These are phyloP conservation scores for Eclectus roratus DNA, from an alignment of 2,113 vertebrate genomes.

Conservation along the genomic window DNA sequence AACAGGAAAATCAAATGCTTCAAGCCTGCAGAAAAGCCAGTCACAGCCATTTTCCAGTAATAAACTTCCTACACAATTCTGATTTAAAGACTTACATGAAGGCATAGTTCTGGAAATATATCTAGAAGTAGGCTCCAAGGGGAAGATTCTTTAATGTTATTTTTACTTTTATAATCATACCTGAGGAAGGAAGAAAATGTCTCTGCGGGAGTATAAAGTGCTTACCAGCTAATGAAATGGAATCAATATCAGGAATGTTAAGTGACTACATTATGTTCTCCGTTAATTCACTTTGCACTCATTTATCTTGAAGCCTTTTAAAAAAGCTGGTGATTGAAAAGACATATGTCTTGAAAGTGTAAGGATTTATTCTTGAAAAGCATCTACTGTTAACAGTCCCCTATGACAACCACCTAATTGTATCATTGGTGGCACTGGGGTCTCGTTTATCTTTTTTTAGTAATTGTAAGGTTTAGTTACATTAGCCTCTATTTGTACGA, in stretches of 20 bases:
- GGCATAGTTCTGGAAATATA: background rate
- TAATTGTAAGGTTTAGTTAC: background rate
- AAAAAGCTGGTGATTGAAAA: background rate
- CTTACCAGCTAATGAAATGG: conserved; percentile 1
- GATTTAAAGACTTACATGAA: background rate
- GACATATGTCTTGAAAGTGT: background rate
- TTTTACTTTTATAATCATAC: conserved; percentile 10
- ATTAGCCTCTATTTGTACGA: background rate
- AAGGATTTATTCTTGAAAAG: background rate
- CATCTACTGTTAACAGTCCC: background rate
- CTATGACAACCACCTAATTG: background rate
- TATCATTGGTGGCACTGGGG: background rate
- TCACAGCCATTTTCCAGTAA: background rate
- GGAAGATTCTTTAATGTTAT: background rate
- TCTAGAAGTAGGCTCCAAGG: background rate
- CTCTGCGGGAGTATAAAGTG: background rate
- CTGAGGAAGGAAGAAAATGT: background rate
- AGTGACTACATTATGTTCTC: background rate
- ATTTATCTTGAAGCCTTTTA: background rate
- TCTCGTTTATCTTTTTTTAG: background rate
- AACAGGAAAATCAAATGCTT: background rate
- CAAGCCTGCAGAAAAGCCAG: background rate
- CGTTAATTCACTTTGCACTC: background rate
- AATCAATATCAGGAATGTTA: background rate
- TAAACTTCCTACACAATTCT: background rate